These are phyloP conservation scores for Amiota mariae DNA, from an alignment of 2,888 invertebrate genomes.

Conservation along the genomic window DNA sequence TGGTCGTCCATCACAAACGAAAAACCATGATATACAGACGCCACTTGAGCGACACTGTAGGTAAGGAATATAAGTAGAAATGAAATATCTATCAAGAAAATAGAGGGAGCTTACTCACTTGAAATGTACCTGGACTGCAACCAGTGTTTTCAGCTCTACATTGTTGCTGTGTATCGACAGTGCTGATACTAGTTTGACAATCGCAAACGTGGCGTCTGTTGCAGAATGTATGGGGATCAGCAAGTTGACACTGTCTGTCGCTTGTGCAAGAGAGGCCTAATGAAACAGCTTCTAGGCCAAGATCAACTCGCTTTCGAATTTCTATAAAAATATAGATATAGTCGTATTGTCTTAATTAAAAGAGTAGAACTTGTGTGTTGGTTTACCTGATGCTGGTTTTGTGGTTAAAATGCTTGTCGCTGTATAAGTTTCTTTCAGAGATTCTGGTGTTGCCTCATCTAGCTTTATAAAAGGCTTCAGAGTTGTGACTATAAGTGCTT, in stretches of 20 bases:
- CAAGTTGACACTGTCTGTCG: constrained; percentile 85
- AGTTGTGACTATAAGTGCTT: constrained; percentile 68
- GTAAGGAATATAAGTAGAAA: neutral
- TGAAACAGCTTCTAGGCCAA: constrained; percentile 77
- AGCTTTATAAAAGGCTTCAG: constrained; percentile 61
- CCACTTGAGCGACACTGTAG: constrained; percentile 88
- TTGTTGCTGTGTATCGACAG: constrained; percentile 72
- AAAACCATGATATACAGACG: constrained; percentile 92
- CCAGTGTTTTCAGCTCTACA: constrained; percentile 85
- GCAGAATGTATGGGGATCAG: constrained; percentile 86
- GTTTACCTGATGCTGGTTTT: constrained; percentile 53
- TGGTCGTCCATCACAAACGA: constrained; percentile 86
- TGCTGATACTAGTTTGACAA: constrained; percentile 79
- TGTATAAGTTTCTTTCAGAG: constrained; percentile 43
- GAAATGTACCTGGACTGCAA: constrained; percentile 89
- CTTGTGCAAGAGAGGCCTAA: constrained; percentile 84
- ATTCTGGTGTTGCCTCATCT: constrained; percentile 58
- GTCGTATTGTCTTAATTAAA: neutral
- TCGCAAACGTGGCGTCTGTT: constrained; percentile 79
- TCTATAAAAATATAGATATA: constrained; percentile 43
- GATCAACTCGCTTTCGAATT: constrained; percentile 72
- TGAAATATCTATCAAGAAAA: neutral
- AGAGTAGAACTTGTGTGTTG: neutral
- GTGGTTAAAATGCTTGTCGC: constrained; percentile 42
- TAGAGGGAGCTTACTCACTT: constrained; percentile 68